phyloP scores from a whole-genome alignment of 1,140 invertebrate species.

The Leptinotarsa lineolata region DNA sequence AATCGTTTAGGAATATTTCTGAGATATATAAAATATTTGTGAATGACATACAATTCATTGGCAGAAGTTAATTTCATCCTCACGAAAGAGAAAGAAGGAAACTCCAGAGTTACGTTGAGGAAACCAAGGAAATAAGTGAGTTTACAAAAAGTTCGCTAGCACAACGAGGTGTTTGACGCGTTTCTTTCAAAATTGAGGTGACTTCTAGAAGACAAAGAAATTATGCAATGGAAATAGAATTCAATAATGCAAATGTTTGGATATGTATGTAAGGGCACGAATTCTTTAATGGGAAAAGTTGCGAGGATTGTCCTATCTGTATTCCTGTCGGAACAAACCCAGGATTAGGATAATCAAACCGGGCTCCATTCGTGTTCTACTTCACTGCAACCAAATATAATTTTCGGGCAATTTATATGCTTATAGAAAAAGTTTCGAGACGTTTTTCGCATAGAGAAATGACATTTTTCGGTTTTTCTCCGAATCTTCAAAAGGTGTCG shows the following conservation, averaged over 20 bases:
- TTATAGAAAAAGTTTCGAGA: conserved; percentile 37
- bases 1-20: too few relatives aligned
- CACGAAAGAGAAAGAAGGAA: too few relatives aligned
- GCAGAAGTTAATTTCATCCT: too few relatives aligned
- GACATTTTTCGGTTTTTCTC: not conserved
- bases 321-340: conserved; percentile 40
- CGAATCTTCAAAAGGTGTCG: not conserved
- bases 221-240: conserved; percentile 25
- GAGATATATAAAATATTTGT: too few relatives aligned
- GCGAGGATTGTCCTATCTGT: conserved; percentile 40
- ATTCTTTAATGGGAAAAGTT: conserved; percentile 47
- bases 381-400: conserved; percentile 37
- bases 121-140: too few relatives aligned
- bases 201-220: not conserved
- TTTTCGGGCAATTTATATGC: conserved; percentile 40
- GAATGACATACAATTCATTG: too few relatives aligned
- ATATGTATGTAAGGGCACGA: conserved; percentile 46
- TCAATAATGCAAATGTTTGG: conserved; percentile 46
- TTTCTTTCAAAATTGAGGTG: not conserved
- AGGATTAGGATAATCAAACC: conserved; percentile 45
- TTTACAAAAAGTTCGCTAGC: too few relatives aligned
- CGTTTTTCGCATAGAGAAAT: not conserved
- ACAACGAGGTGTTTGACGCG: too few relatives aligned
- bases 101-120: too few relatives aligned
- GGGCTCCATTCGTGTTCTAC: conserved; percentile 39